phyloP scores from a whole-genome alignment of 2,113 vertebrate genomes.

The Siniperca knerii region DNA sequence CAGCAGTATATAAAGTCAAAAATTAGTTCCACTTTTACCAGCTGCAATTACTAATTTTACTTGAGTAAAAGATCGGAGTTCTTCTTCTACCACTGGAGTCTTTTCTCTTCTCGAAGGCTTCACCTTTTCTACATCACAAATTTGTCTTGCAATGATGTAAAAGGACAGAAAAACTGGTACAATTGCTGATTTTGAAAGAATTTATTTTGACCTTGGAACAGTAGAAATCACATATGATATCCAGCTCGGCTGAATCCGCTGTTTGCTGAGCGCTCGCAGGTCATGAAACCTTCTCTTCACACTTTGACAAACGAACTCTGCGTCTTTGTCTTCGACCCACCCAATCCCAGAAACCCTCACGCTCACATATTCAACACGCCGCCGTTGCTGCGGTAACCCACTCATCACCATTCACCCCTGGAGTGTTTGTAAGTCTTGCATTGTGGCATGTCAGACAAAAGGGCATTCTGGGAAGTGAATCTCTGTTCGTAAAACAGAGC shows the following conservation, averaged over 20 bases:
- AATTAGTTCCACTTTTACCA: too few species aligned
- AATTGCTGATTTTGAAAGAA: neutral
- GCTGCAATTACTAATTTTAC: too few species aligned
- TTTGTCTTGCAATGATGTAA: neutral
- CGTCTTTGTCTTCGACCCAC: constrained; percentile 12
- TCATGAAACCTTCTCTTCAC: constrained; percentile 9
- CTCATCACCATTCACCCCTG: constrained; percentile 50
- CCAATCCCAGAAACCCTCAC: neutral
- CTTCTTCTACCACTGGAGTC: too few species aligned
- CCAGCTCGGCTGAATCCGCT: neutral
- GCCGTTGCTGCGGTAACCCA: constrained; percentile 67
- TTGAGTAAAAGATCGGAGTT: too few species aligned
- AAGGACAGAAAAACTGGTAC: neutral
- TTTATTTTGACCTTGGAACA: neutral
- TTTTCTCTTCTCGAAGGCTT: too few species aligned
- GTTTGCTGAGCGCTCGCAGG: neutral
- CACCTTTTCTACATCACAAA: neutral
- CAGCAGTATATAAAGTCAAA: too few species aligned
- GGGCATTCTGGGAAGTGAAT: constrained; percentile 61
- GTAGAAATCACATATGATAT: neutral
- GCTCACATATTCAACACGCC: constrained; percentile 27
- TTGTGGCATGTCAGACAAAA: constrained; percentile 71
- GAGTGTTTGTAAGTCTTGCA: constrained; percentile 58
- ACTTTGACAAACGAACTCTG: constrained; percentile 7
- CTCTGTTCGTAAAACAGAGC: constrained; percentile 29